These are phyloP conservation scores for Emys orbicularis DNA, from an alignment of 2,797 vertebrate species.

Conservation along the genomic window DNA sequence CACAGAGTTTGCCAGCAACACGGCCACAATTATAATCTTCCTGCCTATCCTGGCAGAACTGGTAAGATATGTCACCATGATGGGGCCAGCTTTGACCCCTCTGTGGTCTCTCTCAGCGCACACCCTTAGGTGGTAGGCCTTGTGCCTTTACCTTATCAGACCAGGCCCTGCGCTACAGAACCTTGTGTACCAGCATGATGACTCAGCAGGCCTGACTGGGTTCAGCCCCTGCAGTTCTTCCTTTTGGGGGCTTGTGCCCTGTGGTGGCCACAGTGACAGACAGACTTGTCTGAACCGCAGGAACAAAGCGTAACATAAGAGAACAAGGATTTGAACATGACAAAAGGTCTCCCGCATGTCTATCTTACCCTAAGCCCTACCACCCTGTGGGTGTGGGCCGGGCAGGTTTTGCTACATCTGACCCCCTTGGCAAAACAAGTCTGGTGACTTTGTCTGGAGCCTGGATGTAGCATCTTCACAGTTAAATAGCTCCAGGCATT, in stretches of 20 bases:
- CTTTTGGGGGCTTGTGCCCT: background rate
- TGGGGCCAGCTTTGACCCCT: background rate
- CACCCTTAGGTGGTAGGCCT: background rate
- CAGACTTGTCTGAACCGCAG: background rate
- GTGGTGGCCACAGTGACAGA: background rate
- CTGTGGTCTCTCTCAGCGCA: background rate
- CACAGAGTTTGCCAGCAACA: constrained; percentile 98
- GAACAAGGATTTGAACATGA: background rate
- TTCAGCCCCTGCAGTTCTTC: background rate
- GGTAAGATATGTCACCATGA: constrained; percentile 80
- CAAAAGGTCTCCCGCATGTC: background rate
- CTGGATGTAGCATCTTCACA: no score
- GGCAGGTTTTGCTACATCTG: background rate
- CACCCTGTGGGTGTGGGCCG: background rate
- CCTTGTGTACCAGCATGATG: background rate
- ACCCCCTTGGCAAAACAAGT: background rate
- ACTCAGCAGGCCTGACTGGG: background rate
- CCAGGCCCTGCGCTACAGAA: background rate
- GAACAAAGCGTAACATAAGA: background rate
- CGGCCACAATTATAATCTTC: constrained; percentile 96
- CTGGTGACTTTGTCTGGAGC: background rate
- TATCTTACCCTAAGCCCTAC: background rate
- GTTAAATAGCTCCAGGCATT: no score
- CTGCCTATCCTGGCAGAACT: constrained; percentile 94
- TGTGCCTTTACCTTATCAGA: background rate